These are phyloP conservation scores for Aleadryas rufinucha DNA, from an alignment of 2,113 vertebrate species.

Conservation along the genomic window DNA sequence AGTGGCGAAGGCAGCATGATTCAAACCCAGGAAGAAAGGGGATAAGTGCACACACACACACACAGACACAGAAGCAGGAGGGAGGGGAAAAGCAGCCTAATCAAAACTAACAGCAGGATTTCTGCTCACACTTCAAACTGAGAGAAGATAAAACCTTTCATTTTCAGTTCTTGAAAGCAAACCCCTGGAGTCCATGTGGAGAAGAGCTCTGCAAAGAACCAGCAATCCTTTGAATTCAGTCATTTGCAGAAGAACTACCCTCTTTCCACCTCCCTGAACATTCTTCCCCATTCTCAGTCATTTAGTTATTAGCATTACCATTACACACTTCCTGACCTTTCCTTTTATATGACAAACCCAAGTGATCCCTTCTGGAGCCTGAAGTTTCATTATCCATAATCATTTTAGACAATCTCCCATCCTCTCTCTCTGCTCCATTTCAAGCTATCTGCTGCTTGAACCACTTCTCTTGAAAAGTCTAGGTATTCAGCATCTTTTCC, in stretches of 20 bases:
- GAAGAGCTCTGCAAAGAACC: not conserved
- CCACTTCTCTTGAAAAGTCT: not conserved
- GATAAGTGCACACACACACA: not conserved
- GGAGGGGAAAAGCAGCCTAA: constrained; percentile 14
- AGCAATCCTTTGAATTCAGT: constrained; percentile 16
- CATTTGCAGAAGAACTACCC: not conserved
- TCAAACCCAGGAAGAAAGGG: not conserved
- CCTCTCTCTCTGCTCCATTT: not conserved
- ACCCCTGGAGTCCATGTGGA: not conserved
- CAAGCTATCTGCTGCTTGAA: not conserved
- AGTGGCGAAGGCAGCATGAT: not conserved
- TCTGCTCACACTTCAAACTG: constrained; percentile 19
- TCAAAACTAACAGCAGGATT: constrained; percentile 50
- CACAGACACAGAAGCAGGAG: not conserved
- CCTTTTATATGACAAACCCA: not conserved
- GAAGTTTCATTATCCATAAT: not conserved
- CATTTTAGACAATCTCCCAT: not conserved
- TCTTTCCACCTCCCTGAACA: not conserved
- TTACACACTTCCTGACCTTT: not conserved
- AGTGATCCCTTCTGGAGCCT: not conserved
- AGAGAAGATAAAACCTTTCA: constrained; percentile 18
- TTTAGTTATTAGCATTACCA: not conserved
- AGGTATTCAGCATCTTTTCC: not conserved
- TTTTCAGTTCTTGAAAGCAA: constrained; percentile 37
- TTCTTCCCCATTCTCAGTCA: not conserved